Evolutionary conservation across 2,113 vertebrate species (phyloP).

Genomic region (Notothenia coriiceps): DNA sequence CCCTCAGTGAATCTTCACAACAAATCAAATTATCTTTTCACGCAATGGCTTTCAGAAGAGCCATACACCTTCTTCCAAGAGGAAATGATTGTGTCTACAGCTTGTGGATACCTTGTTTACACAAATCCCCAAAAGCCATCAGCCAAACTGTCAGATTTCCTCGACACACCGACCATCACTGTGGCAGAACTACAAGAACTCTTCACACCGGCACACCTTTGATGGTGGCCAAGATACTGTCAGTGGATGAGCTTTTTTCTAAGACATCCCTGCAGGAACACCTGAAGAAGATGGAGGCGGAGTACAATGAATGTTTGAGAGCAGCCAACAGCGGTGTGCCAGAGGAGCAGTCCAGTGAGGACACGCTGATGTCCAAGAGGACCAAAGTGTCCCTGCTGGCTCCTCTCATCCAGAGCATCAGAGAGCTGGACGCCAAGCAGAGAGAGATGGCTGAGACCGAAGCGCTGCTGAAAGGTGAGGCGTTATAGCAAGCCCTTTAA

Average conservation of each 20-base stretch:
- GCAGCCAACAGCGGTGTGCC: slow-evolving; percentile 30
- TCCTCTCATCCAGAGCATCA: slow-evolving; percentile 75
- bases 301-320: slow-evolving; percentile 74
- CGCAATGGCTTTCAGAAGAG: slow-evolving; percentile 63
- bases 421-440: slow-evolving; percentile 73
- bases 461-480: slow-evolving; percentile 77
- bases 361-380: slow-evolving; percentile 67
- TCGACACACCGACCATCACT: not conserved
- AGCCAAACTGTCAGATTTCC: not conserved
- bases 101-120: not conserved
- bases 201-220: slow-evolving; percentile 51
- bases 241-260: slow-evolving; percentile 79
- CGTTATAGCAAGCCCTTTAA: too few species aligned
- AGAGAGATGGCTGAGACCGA: slow-evolving; percentile 77
- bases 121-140: not conserved
- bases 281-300: slow-evolving; percentile 68
- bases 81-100: slow-evolving; percentile 4
- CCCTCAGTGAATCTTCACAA: not conserved
- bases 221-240: slow-evolving; percentile 65
- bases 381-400: slow-evolving; percentile 67
- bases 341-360: slow-evolving; percentile 56
- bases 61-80: not conserved
- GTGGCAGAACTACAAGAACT: slow-evolving; percentile 22
- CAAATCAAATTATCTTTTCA: not conserved
- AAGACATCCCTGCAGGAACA: slow-evolving; percentile 75